These are phyloP conservation scores for Hippopotamus amphibius DNA, from an alignment of 2,113 vertebrate genomes.

Conservation along the genomic window DNA sequence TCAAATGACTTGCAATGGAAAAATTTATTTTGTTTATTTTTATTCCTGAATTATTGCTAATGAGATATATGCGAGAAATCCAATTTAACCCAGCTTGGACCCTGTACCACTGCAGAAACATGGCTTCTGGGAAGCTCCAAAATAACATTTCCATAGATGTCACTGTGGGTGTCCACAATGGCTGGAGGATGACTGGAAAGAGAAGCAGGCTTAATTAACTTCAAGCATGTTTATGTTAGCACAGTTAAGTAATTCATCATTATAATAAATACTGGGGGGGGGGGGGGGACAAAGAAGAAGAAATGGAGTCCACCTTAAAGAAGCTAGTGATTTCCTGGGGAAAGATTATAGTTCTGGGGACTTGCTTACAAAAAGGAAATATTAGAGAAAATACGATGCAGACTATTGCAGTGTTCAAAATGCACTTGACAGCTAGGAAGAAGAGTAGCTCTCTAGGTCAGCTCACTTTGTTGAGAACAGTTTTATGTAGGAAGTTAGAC, in stretches of 20 bases:
- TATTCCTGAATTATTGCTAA: conserved; percentile 50
- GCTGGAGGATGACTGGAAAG: conserved; percentile 47
- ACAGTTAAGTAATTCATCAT: conserved; percentile 66
- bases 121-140: neutral
- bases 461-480: neutral
- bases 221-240: conserved; percentile 68
- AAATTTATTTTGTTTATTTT: conserved; percentile 73
- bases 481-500: conserved; percentile 1
- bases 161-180: conserved; percentile 55
- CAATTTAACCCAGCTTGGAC: conserved; percentile 39
- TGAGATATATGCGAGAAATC: neutral
- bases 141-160: conserved; percentile 63
- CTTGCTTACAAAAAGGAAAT: neutral
- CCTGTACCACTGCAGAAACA: neutral
- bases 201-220: conserved; percentile 69
- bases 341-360: neutral
- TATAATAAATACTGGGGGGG: conserved; percentile 5
- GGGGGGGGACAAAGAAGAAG: neutral
- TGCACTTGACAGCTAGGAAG: neutral
- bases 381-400: neutral
- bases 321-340: conserved; percentile 20
- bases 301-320: neutral
- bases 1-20: neutral
- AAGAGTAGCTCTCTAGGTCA: neutral
- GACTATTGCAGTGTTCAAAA: neutral